Conservation (phyloP, 30 jellyfish, hydroid and myxozoan genomes). For the Nemopilema nomurai region DNA sequence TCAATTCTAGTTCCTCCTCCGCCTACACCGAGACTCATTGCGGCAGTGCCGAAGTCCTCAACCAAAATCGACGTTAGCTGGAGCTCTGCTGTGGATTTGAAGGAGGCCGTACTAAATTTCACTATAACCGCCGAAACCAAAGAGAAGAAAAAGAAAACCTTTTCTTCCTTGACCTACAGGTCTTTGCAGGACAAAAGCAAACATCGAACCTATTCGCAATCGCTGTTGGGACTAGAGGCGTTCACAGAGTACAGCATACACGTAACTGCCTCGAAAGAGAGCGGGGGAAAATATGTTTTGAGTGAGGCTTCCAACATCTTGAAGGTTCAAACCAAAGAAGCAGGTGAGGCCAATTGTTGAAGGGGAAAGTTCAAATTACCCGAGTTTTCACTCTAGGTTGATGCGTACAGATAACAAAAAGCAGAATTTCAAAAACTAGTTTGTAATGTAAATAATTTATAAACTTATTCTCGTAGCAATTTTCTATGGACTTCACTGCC, state of each 20-base stretch:
- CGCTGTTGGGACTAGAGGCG: slow-evolving; percentile 20
- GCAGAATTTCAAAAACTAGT: too few relatives aligned
- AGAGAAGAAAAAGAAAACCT: background rate
- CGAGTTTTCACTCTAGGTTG: background rate
- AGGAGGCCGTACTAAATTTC: background rate
- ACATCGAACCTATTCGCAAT: slow-evolving; percentile 5
- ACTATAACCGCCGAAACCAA: slow-evolving; percentile 13
- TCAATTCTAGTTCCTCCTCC: slow-evolving; percentile 48
- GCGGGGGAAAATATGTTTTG: background rate
- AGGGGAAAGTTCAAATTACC: background rate
- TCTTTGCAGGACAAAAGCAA: slow-evolving; percentile 14
- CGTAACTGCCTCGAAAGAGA: slow-evolving; percentile 24
- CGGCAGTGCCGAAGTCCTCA: slow-evolving; percentile 16
- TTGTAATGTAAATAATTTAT: too few relatives aligned
- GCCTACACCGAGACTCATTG: slow-evolving; percentile 23
- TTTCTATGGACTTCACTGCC: too few relatives aligned
- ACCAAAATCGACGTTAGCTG: background rate
- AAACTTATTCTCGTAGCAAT: too few relatives aligned
- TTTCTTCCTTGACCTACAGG: background rate
- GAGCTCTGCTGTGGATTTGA: slow-evolving; percentile 5
- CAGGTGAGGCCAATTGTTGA: slow-evolving; percentile 26
- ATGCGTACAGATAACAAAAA: too few relatives aligned
- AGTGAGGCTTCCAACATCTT: slow-evolving; percentile 30
- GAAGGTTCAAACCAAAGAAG: slow-evolving; percentile 36
- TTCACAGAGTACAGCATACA: slow-evolving; percentile 12